Conservation (phyloP, 2,113 vertebrate species). For the Carassius carassius region DNA sequence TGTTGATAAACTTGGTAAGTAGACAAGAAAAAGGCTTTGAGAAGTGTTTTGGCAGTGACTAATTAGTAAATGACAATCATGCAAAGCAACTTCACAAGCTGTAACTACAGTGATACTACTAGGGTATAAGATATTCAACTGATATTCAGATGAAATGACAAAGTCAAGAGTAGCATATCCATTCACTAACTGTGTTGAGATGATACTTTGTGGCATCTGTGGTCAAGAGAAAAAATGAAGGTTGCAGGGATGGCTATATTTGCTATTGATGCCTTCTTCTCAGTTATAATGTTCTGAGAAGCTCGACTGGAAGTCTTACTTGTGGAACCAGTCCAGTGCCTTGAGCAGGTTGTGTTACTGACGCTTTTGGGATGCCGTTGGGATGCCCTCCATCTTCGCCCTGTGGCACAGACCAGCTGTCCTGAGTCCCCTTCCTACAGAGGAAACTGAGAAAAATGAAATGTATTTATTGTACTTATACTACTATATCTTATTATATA, state of each 20-base stretch:
- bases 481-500: too few relatives aligned
- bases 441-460: conserved; percentile 64
- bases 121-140: not conserved
- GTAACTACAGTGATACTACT: too few relatives aligned
- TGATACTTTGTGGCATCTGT: too few relatives aligned
- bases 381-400: conserved; percentile 47
- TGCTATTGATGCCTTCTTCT: conserved; percentile 7
- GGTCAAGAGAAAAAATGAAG: too few relatives aligned
- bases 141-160: too few relatives aligned
- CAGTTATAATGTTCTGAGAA: not conserved
- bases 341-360: conserved; percentile 37
- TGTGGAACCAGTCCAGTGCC: conserved; percentile 63
- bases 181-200: too few relatives aligned
- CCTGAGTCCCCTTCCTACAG: conserved; percentile 71
- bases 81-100: not conserved
- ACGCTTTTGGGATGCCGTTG: conserved; percentile 58
- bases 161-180: too few relatives aligned
- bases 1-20: not conserved
- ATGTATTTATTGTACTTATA: not conserved
- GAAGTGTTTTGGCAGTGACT: not conserved
- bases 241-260: too few relatives aligned
- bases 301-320: conserved; percentile 57
- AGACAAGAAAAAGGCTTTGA: not conserved
- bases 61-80: not conserved
- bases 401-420: conserved; percentile 73